Conservation (phyloP, 2,888 invertebrate genomes). For the Bembecia ichneumoniformis region DNA sequence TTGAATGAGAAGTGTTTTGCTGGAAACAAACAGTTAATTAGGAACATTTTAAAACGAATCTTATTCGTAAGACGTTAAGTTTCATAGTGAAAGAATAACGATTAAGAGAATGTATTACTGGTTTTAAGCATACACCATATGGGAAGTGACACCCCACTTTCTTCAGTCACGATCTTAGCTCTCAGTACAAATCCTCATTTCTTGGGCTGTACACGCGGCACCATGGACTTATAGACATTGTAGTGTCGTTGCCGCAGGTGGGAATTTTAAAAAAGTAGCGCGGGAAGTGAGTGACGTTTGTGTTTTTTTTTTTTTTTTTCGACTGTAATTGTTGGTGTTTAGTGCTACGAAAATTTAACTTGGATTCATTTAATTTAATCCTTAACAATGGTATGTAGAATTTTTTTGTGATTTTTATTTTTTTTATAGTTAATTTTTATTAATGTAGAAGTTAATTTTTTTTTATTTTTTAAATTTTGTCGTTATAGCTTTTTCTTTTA, state of each 20-base stretch:
- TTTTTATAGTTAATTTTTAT: neutral
- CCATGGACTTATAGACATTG: constrained; percentile 17
- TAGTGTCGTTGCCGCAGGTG: neutral
- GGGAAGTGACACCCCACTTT: constrained; percentile 45
- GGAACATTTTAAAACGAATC: constrained; percentile 5
- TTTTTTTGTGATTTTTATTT: neutral
- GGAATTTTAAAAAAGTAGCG: constrained; percentile 13
- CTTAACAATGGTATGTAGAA: constrained; percentile 24
- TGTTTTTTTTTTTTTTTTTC: constrained; percentile 19
- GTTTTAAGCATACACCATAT: constrained; percentile 18
- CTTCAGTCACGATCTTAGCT: constrained; percentile 27
- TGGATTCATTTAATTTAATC: constrained; percentile 19
- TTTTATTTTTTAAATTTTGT: neutral
- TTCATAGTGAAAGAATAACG: neutral
- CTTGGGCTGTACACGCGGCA: constrained; percentile 18
- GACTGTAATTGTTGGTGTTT: constrained; percentile 10
- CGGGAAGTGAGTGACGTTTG: constrained; percentile 26
- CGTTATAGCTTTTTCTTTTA: no score
- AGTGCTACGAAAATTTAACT: constrained; percentile 9
- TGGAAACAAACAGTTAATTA: constrained; percentile 14
- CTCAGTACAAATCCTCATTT: constrained; percentile 20
- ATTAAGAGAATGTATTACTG: constrained; percentile 6
- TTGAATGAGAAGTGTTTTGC: constrained; percentile 10
- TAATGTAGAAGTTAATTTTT: no score
- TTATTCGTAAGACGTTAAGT: neutral